Conservation (phyloP, 1,140 invertebrate species). For the Drosophila lacertosa region DNA sequence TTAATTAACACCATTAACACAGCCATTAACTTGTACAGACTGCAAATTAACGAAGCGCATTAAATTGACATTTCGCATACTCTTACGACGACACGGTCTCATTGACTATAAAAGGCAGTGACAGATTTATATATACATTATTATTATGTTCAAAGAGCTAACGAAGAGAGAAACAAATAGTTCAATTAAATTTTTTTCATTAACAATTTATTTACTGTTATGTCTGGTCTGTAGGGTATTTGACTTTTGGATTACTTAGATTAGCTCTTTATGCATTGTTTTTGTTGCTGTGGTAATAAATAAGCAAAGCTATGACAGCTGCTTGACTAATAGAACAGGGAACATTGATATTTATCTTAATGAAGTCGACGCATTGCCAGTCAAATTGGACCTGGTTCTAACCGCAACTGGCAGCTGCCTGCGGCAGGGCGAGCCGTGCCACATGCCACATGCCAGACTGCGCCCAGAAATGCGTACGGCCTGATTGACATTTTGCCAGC, state of each 20-base stretch:
- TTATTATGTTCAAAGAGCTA: no score
- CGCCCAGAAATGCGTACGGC: slow-evolving; percentile 69
- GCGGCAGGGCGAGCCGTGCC: slow-evolving; percentile 50
- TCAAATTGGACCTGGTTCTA: slow-evolving; percentile 40
- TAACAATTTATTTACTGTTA: background rate
- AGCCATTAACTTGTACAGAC: slow-evolving; percentile 11
- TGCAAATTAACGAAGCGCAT: slow-evolving; percentile 49
- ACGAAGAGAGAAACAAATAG: no score
- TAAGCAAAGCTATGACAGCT: slow-evolving; percentile 45
- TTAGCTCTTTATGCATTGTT: background rate
- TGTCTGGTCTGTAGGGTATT: background rate
- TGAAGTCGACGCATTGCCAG: slow-evolving; percentile 49
- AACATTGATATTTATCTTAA: slow-evolving; percentile 49
- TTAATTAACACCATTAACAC: slow-evolving; percentile 53
- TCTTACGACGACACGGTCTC: background rate
- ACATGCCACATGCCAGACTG: slow-evolving; percentile 62
- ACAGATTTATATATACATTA: background rate
- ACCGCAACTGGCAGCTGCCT: slow-evolving; percentile 22
- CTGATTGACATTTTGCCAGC: slow-evolving; percentile 68
- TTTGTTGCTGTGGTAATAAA: slow-evolving; percentile 42
- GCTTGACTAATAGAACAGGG: slow-evolving; percentile 50
- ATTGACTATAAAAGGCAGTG: slow-evolving; percentile 6
- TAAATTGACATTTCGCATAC: slow-evolving; percentile 37
- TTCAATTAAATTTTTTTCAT: no score
- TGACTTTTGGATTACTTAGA: background rate